Evolutionary conservation across 2,888 invertebrate genomes (phyloP).

Genomic region (Phrixothrix hirtus): DNA sequence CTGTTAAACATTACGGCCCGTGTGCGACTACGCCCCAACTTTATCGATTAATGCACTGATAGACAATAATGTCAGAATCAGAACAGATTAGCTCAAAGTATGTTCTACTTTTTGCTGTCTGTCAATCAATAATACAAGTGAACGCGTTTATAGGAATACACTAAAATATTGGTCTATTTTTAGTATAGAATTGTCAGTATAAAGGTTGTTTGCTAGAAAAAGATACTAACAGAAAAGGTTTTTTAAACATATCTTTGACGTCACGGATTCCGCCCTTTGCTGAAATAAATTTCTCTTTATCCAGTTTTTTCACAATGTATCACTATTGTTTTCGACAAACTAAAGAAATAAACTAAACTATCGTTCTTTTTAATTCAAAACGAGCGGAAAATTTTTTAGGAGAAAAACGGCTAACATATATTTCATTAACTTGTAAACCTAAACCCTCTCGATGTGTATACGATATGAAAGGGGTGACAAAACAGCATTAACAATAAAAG

Average conservation of each 20-base stretch:
- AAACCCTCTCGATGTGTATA: neutral
- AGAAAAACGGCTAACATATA: conserved; percentile 1
- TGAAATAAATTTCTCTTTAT: conserved; percentile 10
- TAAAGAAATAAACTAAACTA: conserved; percentile 10
- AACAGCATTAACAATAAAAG: conserved; percentile 1
- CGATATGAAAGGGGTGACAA: neutral
- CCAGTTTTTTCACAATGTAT: conserved; percentile 16
- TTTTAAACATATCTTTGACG: conserved; percentile 15
- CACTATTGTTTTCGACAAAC: conserved; percentile 15
- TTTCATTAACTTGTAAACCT: conserved; percentile 1
- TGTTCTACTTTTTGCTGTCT: neutral
- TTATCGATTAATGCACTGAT: conserved; percentile 44
- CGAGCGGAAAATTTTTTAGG: conserved; percentile 7
- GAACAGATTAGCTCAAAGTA: conserved; percentile 1
- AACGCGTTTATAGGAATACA: neutral
- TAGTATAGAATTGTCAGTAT: neutral
- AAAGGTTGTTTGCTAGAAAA: conserved; percentile 5
- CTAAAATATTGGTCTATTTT: neutral
- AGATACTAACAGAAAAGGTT: conserved; percentile 2
- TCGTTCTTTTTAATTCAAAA: conserved; percentile 11
- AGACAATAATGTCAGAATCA: conserved; percentile 16
- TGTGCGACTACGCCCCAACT: conserved; percentile 43
- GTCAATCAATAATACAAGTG: too few relatives aligned
- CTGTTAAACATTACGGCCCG: conserved; percentile 46
- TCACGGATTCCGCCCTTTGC: conserved; percentile 7